A percentile compares a stretch with the other conserved stretches of the same genome.
Evolutionary conservation across 1,140 invertebrate species (phyloP).

Genomic region (Aphelenchoides avenae): DNA sequence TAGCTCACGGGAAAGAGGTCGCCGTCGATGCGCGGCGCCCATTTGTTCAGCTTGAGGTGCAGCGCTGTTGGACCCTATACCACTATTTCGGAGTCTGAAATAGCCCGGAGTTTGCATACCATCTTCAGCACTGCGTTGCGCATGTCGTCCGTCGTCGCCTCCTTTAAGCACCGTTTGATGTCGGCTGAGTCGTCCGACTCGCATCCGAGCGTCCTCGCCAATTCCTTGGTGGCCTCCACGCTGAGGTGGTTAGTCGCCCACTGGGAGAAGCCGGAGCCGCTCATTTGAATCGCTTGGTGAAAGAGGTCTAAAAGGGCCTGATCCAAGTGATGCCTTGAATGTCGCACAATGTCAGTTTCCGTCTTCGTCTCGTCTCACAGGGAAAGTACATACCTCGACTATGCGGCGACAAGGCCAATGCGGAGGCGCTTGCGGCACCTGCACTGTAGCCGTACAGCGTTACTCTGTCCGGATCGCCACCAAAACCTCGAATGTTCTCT

Average conservation of each 20-base stretch:
- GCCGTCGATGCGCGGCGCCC: slow-evolving; percentile 24
- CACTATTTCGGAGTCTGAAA: background rate
- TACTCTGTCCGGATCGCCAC: slow-evolving; percentile 61
- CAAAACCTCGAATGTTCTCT: slow-evolving; percentile 63
- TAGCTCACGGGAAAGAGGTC: slow-evolving; percentile 33
- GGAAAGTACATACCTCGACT: slow-evolving; percentile 9
- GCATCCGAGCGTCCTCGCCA: slow-evolving; percentile 25
- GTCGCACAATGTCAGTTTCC: slow-evolving; percentile 5
- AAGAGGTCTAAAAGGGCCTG: slow-evolving; percentile 19
- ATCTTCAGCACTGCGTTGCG: slow-evolving; percentile 17
- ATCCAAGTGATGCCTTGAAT: slow-evolving; percentile 5
- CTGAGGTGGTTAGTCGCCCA: slow-evolving; percentile 18
- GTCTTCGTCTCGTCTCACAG: too few relatives aligned
- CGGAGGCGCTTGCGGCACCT: slow-evolving; percentile 23
- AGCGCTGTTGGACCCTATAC: background rate
- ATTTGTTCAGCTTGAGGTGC: slow-evolving; percentile 6
- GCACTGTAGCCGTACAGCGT: slow-evolving; percentile 32
- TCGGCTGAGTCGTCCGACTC: slow-evolving; percentile 6
- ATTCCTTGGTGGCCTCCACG: slow-evolving; percentile 20
- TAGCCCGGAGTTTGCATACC: slow-evolving; percentile 1
- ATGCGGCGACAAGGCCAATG: slow-evolving; percentile 14
- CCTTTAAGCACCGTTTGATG: slow-evolving; percentile 30
- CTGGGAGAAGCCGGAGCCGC: slow-evolving; percentile 23
- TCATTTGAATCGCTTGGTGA: slow-evolving; percentile 34
- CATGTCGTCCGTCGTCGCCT: slow-evolving; percentile 18